Evolutionary conservation across 2,797 vertebrate genomes (phyloP).

Genomic region (Tokudaia tokunoshimensis): DNA sequence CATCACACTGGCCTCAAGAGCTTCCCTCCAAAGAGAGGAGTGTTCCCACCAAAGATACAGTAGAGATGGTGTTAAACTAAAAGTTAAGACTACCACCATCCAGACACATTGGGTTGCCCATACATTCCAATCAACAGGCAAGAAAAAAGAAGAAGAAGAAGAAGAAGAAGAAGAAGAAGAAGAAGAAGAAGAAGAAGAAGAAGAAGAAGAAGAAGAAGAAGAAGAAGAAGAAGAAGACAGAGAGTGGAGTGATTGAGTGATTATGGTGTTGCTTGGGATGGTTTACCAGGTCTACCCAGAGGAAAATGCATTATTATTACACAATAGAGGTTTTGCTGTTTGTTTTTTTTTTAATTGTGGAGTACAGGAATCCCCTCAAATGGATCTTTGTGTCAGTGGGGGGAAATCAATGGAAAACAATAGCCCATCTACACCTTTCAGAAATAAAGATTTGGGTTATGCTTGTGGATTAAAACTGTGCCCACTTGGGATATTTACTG

Average conservation of each 20-base stretch:
- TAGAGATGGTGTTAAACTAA: not conserved
- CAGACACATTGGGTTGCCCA: not conserved
- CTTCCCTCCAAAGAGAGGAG: not conserved
- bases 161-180: too few relatives aligned
- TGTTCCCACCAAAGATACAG: not conserved
- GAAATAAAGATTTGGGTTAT: conserved; percentile 3
- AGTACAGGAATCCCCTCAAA: not conserved
- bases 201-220: too few relatives aligned
- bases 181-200: too few relatives aligned
- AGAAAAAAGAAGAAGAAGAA: not conserved
- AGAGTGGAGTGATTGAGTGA: not conserved
- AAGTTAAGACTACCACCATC: not conserved
- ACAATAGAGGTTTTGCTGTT: not conserved
- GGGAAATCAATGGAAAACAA: not conserved
- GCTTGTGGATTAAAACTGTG: not conserved
- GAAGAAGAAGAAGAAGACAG: not conserved
- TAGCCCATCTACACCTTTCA: not conserved
- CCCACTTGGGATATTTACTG: not conserved
- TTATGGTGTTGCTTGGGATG: not conserved
- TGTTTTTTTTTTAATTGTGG: not conserved
- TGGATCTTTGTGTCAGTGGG: not conserved
- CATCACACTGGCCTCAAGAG: not conserved
- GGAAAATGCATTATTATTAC: not conserved
- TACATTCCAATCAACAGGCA: not conserved
- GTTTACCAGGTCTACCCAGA: not conserved